Evolutionary conservation across 2,797 vertebrate genomes (phyloP), one percentile per base, ranked within the genome.

Genomic region (Chiroxiphia lanceolata): DNA sequence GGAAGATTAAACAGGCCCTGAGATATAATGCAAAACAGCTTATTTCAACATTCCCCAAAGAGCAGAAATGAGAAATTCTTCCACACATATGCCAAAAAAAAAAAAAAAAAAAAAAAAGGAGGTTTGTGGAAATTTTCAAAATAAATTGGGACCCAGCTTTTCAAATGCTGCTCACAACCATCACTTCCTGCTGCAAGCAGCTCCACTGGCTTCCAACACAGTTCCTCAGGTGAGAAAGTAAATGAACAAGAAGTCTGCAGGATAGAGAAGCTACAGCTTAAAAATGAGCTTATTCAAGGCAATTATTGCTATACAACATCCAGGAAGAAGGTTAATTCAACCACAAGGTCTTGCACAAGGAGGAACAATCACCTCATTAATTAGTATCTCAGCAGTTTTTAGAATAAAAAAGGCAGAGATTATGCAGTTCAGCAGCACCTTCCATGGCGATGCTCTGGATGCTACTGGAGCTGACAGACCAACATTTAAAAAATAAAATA

Each of bases 1-100:
- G 57, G 91, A 95, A 96, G 96, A 97, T 94, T 94, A 95, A 90
- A 94, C 74, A 93, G 71, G 57, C 80, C 77, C 59, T 92, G 48
- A 75, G 88, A 94, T 80, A 79, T 82, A 95, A 96, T 75, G 93
- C 75, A 89, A 90, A 95, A 25, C 91, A 94, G 93, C 91, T 93
- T 87, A 93, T 89, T 96, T 85, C 88, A 90, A 94, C 90, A 80
- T 64, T 87, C 91, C 50, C 83, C 65, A 78, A 76, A 94, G 86
- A 93, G 87, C 21, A 94, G 68, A 92, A 94, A 87, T 0, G 4
- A 94, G 60, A 89, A 94, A 84, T 87, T 94, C 80, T 92, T 83
- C 59, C 70, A 89, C 25, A 68, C 51, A 10, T 34, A 72, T 0
- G 3, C 38, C 15, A 63, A 65, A 70, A 40, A 83, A 70, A 40